Base-by-base conservation (phyloP, 2,888 invertebrate genomes). In the Leptinotarsa rubiginosa region DNA sequence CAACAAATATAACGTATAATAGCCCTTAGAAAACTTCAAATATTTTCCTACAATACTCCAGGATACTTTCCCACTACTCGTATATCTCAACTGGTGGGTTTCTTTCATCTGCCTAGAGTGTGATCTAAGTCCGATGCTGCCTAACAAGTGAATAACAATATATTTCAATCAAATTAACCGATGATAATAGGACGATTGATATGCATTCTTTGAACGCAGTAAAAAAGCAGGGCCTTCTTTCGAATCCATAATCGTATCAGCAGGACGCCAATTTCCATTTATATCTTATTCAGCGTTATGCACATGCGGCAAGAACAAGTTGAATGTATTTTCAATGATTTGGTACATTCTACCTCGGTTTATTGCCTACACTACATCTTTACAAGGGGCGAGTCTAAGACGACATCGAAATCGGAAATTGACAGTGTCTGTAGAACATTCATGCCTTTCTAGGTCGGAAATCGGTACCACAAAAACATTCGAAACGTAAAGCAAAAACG, bases 211-310 rank as follows among this genome's bases (percentile, higher is more conserved):
- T 50, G n/a, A 10, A 16, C 16, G 67, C 15, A 67, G 50, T 67
- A 25, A 70, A 70, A 31, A 59, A 70, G 52, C 31, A 22, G 31
- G 65, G 18, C 70, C 62, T 70, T 62, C 41, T 18, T 47, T 70
- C 16, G 62, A 49, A 47, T 47, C 47, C 62, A 70, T 70, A 62
- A 62, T 54, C 41, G 12, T 65, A 69, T 66, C 75, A 75, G 72
- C 75, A 47, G 72, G 72, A 20, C 62, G 69, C 67, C 67, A 72
- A 72, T 75, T 72, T 72, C 67, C 72, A 75, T 75, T 72, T 72
- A 75, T 67, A 75, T 72, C 72, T 68, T 47, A 50, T 67, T 67
- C 56, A 67, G 54, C 62, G 16, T 62, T n/a, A 41, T 31, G 62
- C 7, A 68, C 62, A 64, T 49, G 68, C 67, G 68, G 62, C 56